These are phyloP conservation scores for Pheosia gnoma DNA, from an alignment of 2,888 invertebrate genomes.

Conservation along the genomic window DNA sequence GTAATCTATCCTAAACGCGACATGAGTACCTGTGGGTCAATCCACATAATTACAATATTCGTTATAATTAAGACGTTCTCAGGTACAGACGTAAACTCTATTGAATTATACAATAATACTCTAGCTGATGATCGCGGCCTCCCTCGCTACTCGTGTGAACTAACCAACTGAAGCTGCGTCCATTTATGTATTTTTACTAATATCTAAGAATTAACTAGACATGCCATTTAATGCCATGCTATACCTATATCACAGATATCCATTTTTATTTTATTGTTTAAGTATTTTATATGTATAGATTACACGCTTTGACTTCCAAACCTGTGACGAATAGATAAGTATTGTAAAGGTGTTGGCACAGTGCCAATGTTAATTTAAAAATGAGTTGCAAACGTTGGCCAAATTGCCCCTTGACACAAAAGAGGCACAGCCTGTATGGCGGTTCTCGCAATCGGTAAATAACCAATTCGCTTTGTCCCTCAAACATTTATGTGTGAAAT, in stretches of 20 bases:
- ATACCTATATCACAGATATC: neutral
- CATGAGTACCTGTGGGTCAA: neutral
- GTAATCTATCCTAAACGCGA: neutral
- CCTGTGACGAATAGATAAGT: conserved; percentile 58
- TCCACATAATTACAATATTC: neutral
- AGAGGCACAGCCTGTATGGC: conserved; percentile 12
- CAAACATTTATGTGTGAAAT: conserved; percentile 19
- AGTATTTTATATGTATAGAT: neutral
- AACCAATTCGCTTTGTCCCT: conserved; percentile 29
- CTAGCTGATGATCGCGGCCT: conserved; percentile 2
- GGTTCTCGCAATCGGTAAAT: conserved; percentile 21
- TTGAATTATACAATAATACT: conserved; percentile 28
- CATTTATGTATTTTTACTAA: neutral
- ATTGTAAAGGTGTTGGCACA: conserved; percentile 62
- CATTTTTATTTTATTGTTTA: neutral
- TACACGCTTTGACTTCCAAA: conserved; percentile 51
- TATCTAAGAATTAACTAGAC: neutral
- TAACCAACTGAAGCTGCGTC: too few species aligned
- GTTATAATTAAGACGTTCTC: conserved; percentile 9
- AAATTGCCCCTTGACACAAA: conserved; percentile 36
- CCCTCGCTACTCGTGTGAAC: neutral
- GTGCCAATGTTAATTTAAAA: conserved; percentile 64
- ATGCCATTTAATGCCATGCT: neutral
- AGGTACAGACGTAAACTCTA: conserved; percentile 9
- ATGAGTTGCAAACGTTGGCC: conserved; percentile 44